phyloP scores from a whole-genome alignment of 2,797 vertebrate species.

The Pipistrellus pipistrellus region DNA sequence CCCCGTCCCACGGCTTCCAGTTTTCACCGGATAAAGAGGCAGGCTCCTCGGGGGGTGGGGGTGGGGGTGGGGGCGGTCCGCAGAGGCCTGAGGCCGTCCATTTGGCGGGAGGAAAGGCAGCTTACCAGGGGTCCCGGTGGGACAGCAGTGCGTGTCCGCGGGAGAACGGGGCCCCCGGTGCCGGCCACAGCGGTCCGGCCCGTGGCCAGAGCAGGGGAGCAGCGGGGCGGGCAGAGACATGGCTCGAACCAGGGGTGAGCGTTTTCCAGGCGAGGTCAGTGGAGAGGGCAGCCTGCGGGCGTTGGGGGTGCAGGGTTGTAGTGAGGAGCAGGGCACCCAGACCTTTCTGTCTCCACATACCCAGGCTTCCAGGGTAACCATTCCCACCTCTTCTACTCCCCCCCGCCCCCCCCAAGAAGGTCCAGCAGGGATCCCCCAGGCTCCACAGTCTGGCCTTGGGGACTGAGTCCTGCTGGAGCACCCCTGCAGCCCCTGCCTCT shows the following conservation, averaged over 20 bases:
- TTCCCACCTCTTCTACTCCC: neutral
- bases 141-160: neutral
- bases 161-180: neutral
- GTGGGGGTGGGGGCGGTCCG: neutral
- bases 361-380: neutral
- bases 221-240: accelerated
- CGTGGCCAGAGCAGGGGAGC: neutral
- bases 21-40: neutral
- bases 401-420: neutral
- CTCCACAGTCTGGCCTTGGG: neutral
- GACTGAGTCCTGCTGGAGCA: accelerated
- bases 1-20: neutral
- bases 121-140: too few relatives aligned
- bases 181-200: accelerated
- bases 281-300: neutral
- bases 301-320: neutral
- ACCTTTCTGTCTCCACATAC: neutral
- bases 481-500: neutral
- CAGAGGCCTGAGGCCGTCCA: too few relatives aligned
- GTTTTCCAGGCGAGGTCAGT: neutral
- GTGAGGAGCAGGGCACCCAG: neutral
- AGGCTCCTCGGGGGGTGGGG: too few relatives aligned
- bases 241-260: neutral
- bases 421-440: neutral
- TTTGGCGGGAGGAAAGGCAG: too few relatives aligned